Base-by-base conservation (phyloP, 2,113 vertebrate genomes). In the Neoarius graeffei region DNA sequence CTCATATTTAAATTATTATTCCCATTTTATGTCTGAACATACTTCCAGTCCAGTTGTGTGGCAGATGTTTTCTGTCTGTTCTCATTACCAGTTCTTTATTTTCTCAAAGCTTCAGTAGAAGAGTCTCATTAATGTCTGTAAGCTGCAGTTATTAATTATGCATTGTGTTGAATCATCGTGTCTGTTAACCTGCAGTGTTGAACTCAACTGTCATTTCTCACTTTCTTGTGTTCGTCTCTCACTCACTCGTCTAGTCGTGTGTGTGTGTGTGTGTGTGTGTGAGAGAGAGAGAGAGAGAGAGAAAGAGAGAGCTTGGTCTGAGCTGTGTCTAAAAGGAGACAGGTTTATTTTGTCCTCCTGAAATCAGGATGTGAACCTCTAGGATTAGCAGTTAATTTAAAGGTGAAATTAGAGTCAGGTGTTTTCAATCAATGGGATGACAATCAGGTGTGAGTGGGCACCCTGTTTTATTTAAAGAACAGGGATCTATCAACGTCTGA, bases 341-440 rank as follows among this genome's bases (percentile, higher is more conserved):
- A 81, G 27, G 80, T 81, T 81, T 59, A 81, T 35, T 35, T 81
- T 81, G 80, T 81, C n/a, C 77, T 80, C 77, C 77, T 80, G 52
- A 80, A 54, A 30, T 57, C 77, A 57, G 30, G 1, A 35, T 35
- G 30, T 35, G 30, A 35, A 35, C 30, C 30, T 35, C 30, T 1
- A 35, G 30, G 30, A 35, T 35, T 35, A 35, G 30, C 30, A 35
- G 30, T 35, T 35, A 35, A 35, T 35, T 35, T 35, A 1, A 35
- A 35, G 30, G 30, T 35, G 30, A 35, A 35, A 35, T 35, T 35
- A n/a, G n/a, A 35, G 30, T 35, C 30, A 35, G 30, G 30, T 35
- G 30, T 35, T 35, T 35, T 35, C 30, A 35, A 35, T 35, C 30
- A 35, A 35, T 35, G 30, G 30, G 30, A 35, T 35, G 30, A 35